Evolutionary conservation across 2,113 vertebrate species (phyloP).

Genomic region (Mustela lutreola): DNA sequence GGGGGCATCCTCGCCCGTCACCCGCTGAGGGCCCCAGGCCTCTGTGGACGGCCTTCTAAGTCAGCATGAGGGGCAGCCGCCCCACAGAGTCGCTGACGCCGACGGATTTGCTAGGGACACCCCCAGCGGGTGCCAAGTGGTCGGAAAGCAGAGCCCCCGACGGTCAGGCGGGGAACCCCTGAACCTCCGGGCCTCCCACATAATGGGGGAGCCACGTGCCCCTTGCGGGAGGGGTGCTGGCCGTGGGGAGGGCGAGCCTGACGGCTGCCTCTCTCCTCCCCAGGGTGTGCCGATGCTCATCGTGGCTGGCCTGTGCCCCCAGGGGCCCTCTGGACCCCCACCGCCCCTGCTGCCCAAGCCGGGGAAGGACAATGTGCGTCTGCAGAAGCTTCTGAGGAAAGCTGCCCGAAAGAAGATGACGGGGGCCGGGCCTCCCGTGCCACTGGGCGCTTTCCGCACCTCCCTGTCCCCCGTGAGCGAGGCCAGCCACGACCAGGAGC

Average conservation of each 20-base stretch:
- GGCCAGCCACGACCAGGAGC: slow-evolving; percentile 92
- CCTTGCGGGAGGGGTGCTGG: fast-evolving
- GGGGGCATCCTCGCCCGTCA: not conserved
- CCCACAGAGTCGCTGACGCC: fast-evolving
- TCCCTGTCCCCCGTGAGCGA: slow-evolving; percentile 95
- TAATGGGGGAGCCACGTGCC: fast-evolving
- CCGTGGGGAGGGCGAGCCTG: not conserved
- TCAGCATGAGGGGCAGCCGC: fast-evolving
- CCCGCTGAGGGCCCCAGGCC: not conserved
- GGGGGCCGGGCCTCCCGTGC: slow-evolving; percentile 81
- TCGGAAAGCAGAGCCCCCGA: not conserved
- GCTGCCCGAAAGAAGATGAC: slow-evolving; percentile 88
- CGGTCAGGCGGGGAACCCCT: fast-evolving
- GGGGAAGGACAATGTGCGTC: slow-evolving; percentile 91
- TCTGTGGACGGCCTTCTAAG: fast-evolving
- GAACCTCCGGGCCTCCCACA: not conserved
- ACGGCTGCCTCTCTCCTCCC: slow-evolving; percentile 53
- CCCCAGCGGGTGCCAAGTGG: not conserved
- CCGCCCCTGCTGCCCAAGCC: slow-evolving; percentile 95
- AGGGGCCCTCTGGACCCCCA: slow-evolving; percentile 87
- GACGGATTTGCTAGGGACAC: fast-evolving
- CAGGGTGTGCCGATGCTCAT: slow-evolving; percentile 92
- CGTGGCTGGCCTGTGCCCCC: slow-evolving; percentile 80
- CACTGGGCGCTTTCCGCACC: slow-evolving; percentile 87
- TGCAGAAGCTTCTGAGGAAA: slow-evolving; percentile 94